Base-by-base conservation (phyloP, 1,140 invertebrate genomes). In the Drosophila lini region DNA sequence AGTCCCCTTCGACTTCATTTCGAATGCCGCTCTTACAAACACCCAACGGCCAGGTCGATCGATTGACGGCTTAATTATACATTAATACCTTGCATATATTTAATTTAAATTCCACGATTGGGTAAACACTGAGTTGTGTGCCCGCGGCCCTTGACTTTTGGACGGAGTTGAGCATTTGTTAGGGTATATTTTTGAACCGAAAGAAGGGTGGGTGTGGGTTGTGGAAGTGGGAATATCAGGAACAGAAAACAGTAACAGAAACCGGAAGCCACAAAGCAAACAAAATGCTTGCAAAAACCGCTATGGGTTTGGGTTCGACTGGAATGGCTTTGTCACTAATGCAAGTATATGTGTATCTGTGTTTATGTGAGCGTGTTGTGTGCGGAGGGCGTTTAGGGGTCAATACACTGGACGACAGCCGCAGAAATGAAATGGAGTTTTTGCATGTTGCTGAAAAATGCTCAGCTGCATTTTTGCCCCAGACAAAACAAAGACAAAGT, bases 221-320 rank as follows among this genome's bases (percentile, higher is more conserved):
- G 44, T 47, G 44, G 44, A 25, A 31, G 10, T 11, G 25, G 16
- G 16, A 61, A 36, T 19, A 62, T 22, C 38, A 36, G 34, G 11
- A 53, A 77, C 78, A 80, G 74, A 82, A 81, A 81, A 79, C 56
- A 38, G 48, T 57, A 81, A 74, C 74, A 78, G 50, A 88, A 81
- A 89, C 84, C 80, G 83, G 83, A 88, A 88, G 80, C 83, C 84
- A 40, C 82, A 86, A 86, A 88, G 82, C 84, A 89, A 89, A 89
- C 80, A 84, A 84, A 81, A 82, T 82, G 80, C 81, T 78, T 68
- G 61, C 68, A 89, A 84, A 83, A 89, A 89, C 84, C 77, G 74
- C 77, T 59, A 89, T 59, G 34, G 50, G 22, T n/a, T n/a, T n/a
- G 48, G 42, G 45, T 28, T 22, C 31, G 42, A 34, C 47, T 45